Evolutionary conservation across 1,140 invertebrate species (phyloP).

Genomic region (Brachionus plicatilis): DNA sequence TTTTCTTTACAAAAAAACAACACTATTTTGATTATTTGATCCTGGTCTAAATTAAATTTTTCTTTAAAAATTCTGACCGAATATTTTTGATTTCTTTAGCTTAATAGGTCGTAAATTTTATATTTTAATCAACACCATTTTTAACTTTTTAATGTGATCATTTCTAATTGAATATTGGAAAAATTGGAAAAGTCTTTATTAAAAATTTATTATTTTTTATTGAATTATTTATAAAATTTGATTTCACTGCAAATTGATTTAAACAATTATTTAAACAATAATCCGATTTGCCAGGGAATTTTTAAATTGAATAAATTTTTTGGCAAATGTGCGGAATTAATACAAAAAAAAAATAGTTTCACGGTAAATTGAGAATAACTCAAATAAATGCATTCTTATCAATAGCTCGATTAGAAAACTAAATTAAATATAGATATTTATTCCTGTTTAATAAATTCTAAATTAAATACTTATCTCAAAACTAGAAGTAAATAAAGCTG

Average conservation of each 20-base stretch:
- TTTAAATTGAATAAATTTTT: background rate
- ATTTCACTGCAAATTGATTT: too few relatives aligned
- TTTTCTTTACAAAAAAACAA: too few relatives aligned
- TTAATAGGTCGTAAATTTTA: background rate
- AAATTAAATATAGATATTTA: background rate
- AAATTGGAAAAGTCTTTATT: background rate
- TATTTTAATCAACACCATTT: background rate
- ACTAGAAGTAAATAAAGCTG: background rate
- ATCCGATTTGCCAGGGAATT: background rate
- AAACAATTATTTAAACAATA: too few relatives aligned
- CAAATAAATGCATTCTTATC: background rate
- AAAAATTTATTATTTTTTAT: background rate
- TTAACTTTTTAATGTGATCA: background rate
- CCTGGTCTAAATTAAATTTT: too few relatives aligned
- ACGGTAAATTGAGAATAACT: background rate
- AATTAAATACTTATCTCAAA: background rate
- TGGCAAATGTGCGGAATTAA: background rate
- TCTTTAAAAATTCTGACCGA: too few relatives aligned
- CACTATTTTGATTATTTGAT: too few relatives aligned
- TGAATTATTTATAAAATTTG: background rate
- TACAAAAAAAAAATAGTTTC: background rate
- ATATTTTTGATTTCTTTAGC: too few relatives aligned
- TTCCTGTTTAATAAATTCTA: background rate
- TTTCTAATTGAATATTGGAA: background rate
- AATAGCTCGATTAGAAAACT: background rate